phyloP scores from a whole-genome alignment of 2,113 vertebrate genomes.

The Nibea coibor region DNA sequence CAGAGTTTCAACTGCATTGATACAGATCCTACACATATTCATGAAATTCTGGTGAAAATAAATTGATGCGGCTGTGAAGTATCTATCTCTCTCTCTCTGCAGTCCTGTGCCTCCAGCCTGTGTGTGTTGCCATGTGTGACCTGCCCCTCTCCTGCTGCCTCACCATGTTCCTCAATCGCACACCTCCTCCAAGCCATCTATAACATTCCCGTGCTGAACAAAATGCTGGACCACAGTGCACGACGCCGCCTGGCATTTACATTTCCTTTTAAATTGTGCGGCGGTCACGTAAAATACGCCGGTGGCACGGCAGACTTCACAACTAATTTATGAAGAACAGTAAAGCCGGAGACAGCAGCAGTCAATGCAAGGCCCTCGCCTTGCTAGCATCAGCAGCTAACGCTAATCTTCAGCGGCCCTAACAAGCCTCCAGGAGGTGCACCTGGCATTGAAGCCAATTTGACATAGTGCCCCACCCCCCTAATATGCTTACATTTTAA shows the following conservation, averaged over 20 bases:
- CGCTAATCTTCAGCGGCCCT: not conserved
- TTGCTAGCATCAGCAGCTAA: not conserved
- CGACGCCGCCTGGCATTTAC: not conserved
- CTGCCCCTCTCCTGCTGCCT: too few species aligned
- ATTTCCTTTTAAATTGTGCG: not conserved
- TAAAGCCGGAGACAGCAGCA: not conserved
- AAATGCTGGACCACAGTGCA: not conserved
- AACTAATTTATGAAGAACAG: not conserved
- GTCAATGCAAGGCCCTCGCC: too few species aligned
- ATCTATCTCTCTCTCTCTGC: not conserved
- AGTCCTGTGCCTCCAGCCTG: not conserved
- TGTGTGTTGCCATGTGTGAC: not conserved
- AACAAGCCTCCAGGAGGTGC: not conserved
- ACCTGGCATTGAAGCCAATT: not conserved
- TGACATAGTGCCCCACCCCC: not conserved
- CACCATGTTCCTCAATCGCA: not conserved
- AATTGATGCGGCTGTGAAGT: not conserved
- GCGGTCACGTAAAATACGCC: not conserved
- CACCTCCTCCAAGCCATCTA: not conserved
- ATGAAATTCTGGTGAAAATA: not conserved
- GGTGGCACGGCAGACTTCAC: not conserved
- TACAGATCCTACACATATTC: not conserved
- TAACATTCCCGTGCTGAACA: not conserved
- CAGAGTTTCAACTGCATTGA: not conserved
- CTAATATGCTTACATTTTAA: too few species aligned